Evolutionary conservation across 2,797 vertebrate species (phyloP).

Genomic region (Anguilla megastoma): DNA sequence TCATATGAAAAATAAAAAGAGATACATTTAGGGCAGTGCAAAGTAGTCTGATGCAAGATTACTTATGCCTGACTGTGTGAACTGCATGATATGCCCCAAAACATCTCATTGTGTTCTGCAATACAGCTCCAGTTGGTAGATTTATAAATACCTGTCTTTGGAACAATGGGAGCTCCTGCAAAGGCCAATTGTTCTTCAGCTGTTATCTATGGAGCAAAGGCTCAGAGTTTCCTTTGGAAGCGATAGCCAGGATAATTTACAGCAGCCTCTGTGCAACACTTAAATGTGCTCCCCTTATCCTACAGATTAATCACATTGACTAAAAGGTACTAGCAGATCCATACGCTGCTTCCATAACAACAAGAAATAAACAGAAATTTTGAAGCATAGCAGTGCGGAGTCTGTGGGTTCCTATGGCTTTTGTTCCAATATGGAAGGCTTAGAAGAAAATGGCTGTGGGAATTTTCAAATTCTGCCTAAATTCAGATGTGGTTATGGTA

Average conservation of each 20-base stretch:
- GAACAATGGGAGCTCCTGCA: constrained; percentile 17
- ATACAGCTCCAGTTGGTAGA: background rate
- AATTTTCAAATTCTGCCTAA: background rate
- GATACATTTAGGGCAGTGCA: background rate
- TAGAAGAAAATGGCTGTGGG: background rate
- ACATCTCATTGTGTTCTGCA: background rate
- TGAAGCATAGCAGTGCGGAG: background rate
- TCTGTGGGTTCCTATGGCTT: background rate
- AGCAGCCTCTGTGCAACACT: background rate
- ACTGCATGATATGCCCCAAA: background rate
- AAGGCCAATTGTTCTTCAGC: background rate
- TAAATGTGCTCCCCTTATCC: background rate
- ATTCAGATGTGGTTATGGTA: background rate
- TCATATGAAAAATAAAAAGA: background rate
- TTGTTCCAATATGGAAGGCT: background rate
- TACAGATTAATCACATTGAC: background rate
- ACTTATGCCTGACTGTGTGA: background rate
- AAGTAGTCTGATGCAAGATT: background rate
- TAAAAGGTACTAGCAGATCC: background rate
- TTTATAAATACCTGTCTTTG: background rate
- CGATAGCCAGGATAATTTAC: background rate
- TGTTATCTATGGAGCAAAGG: constrained; percentile 13
- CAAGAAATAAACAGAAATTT: background rate
- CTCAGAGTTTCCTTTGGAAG: background rate
- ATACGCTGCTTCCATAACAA: background rate